Percentiles rank a stretch among this genome's conserved stretches.
These are phyloP conservation scores for Synanthedon andrenaeformis DNA, from an alignment of 2,888 invertebrate genomes.

Conservation along the genomic window DNA sequence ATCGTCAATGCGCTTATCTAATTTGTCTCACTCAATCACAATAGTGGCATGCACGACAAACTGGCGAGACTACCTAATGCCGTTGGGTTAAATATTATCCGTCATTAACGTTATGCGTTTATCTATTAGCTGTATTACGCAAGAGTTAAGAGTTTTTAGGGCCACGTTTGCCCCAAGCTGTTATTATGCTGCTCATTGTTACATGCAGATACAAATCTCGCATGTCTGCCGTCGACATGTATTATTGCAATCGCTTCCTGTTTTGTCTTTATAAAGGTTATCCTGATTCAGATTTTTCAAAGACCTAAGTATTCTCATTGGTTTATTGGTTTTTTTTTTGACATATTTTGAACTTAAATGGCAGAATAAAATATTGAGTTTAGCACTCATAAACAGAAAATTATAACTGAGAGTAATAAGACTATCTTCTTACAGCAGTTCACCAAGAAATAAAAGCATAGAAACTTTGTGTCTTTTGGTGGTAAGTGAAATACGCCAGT, in stretches of 20 bases:
- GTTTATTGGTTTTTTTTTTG: no score
- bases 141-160: slow-evolving; percentile 21
- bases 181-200: slow-evolving; percentile 22
- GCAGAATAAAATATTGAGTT: no score
- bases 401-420: no score
- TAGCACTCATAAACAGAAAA: no score
- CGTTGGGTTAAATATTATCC: slow-evolving; percentile 52
- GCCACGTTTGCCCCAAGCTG: slow-evolving; percentile 40
- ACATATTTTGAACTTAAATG: no score
- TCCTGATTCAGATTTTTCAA: not conserved
- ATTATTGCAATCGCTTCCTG: not conserved
- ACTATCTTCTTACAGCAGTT: no score
- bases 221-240: not conserved
- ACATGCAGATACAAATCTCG: not conserved
- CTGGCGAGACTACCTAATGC: slow-evolving; percentile 14
- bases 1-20: slow-evolving; percentile 47
- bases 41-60: slow-evolving; percentile 25
- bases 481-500: no score
- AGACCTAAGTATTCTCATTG: no score
- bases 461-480: no score
- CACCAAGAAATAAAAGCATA: no score
- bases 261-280: not conserved
- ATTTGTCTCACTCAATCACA: slow-evolving; percentile 59
- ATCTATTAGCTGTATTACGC: slow-evolving; percentile 54
- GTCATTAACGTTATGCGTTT: slow-evolving; percentile 60